Evolutionary conservation across 23 tunicate species (phyloP).

Genomic region (Oikopleura albicans): DNA sequence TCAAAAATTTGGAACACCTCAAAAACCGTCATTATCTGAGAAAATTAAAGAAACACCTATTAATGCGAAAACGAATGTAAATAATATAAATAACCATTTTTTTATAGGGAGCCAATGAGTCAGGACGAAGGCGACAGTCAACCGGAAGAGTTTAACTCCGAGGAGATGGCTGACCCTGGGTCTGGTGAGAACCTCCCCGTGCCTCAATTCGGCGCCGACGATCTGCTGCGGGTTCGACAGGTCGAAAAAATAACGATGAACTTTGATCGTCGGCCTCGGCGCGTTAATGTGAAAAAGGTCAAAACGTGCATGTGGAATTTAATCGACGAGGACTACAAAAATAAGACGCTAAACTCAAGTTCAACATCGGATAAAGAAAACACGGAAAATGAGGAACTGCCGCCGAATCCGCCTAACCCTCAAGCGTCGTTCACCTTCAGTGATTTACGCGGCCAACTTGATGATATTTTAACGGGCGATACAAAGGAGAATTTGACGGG

Average conservation of each 20-base stretch:
- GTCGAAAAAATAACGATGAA: background rate
- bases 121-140: too few species aligned
- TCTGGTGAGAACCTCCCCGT: too few species aligned
- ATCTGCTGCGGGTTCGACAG: background rate
- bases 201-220: background rate
- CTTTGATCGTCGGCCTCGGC: constrained; percentile 12
- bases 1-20: too few species aligned
- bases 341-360: background rate
- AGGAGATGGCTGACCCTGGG: too few species aligned
- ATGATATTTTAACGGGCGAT: background rate
- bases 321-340: background rate
- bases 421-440: background rate
- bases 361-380: background rate
- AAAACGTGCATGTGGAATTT: background rate
- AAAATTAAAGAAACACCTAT: too few species aligned
- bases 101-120: too few species aligned
- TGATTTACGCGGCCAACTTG: background rate
- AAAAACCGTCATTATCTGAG: too few species aligned
- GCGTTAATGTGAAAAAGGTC: background rate
- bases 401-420: too few species aligned
- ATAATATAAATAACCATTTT: too few species aligned
- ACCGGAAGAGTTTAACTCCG: too few species aligned
- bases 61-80: too few species aligned
- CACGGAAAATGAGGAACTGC: background rate
- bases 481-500: background rate